These are phyloP conservation scores for Urocynchramus pylzowi DNA, from an alignment of 2,113 vertebrate species.

Conservation along the genomic window DNA sequence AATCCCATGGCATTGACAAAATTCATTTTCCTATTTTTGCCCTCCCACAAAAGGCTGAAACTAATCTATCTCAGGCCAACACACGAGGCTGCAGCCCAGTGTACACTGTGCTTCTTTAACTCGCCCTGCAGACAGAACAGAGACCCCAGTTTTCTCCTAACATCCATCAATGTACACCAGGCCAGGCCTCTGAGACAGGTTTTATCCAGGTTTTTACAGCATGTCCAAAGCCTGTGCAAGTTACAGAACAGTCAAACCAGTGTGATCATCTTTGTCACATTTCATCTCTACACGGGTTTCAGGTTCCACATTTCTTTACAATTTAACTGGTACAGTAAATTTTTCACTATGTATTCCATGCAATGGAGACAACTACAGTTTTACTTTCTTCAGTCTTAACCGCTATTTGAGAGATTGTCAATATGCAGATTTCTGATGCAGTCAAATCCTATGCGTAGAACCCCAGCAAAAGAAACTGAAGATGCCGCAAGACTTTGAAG, in stretches of 20 bases:
- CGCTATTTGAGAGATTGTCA: neutral
- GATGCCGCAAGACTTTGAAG: neutral
- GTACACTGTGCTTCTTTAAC: neutral
- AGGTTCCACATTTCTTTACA: neutral
- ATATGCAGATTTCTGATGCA: neutral
- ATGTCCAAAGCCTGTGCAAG: neutral
- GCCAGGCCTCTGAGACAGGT: neutral
- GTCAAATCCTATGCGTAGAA: neutral
- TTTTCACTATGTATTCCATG: neutral
- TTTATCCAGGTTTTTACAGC: neutral
- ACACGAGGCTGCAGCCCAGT: neutral
- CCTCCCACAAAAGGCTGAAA: neutral
- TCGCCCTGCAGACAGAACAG: neutral
- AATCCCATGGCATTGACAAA: neutral
- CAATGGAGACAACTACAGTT: neutral
- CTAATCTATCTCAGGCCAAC: neutral
- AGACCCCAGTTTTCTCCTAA: neutral
- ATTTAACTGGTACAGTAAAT: neutral
- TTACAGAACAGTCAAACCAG: neutral
- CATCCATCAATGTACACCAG: neutral
- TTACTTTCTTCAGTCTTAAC: neutral
- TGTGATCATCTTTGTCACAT: neutral
- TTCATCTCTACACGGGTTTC: neutral
- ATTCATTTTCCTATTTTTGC: neutral
- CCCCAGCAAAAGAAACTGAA: neutral